phyloP scores from a whole-genome alignment of 2,113 vertebrate species.

The Todiramphus saurophagus region DNA sequence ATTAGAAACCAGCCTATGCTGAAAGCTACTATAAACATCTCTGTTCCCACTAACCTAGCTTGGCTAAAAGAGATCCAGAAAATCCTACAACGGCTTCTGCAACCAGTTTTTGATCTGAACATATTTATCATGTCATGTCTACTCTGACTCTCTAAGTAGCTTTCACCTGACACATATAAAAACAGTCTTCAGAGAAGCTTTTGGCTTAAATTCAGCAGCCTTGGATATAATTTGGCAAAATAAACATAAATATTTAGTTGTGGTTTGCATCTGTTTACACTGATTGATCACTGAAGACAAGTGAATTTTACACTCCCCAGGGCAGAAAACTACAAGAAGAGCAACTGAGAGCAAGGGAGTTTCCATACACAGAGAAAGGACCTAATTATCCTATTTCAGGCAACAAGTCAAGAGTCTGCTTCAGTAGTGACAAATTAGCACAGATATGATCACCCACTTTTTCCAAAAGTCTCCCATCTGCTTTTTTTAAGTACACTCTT shows the following conservation, averaged over 20 bases:
- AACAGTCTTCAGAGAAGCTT: neutral
- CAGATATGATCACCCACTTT: neutral
- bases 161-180: neutral
- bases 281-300: neutral
- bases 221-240: neutral
- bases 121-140: neutral
- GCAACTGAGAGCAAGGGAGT: neutral
- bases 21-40: constrained; percentile 23
- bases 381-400: neutral
- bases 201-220: neutral
- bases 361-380: neutral
- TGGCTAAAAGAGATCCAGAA: neutral
- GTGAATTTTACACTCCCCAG: neutral
- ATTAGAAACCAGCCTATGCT: constrained; percentile 8
- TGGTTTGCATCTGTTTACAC: neutral
- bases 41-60: neutral
- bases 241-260: neutral
- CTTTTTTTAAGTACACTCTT: neutral
- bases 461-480: neutral
- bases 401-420: neutral
- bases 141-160: neutral
- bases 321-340: neutral
- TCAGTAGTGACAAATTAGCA: neutral
- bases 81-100: neutral
- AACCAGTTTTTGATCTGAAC: neutral